These are phyloP conservation scores for Heloderma charlesbogerti DNA, from an alignment of 2,113 vertebrate species.

Conservation along the genomic window DNA sequence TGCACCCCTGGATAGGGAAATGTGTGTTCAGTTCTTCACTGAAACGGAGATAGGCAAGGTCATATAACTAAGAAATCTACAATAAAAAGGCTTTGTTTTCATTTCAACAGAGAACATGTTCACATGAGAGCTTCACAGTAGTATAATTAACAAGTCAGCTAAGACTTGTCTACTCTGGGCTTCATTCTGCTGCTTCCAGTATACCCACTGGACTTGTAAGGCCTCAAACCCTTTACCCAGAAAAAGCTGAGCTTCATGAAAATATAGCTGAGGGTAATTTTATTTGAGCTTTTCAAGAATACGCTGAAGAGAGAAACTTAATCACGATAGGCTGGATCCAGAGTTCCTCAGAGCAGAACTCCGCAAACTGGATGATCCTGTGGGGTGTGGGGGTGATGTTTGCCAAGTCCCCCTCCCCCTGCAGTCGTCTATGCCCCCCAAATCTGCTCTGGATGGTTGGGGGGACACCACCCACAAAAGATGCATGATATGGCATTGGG, in stretches of 20 bases:
- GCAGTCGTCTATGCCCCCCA: too few species aligned
- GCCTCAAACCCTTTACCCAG: not conserved
- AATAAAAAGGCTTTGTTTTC: not conserved
- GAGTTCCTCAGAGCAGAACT: not conserved
- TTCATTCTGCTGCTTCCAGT: not conserved
- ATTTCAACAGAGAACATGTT: not conserved
- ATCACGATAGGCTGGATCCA: not conserved
- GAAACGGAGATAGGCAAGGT: not conserved
- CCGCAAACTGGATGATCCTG: not conserved
- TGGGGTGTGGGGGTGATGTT: too few species aligned
- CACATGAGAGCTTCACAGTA: not conserved
- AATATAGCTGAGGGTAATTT: not conserved
- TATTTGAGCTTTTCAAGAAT: not conserved
- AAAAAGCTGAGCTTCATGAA: not conserved
- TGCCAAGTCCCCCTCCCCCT: too few species aligned
- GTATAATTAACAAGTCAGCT: not conserved
- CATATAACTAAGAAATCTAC: not conserved
- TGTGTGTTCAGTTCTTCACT: too few species aligned
- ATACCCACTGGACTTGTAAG: not conserved
- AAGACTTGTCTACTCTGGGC: not conserved
- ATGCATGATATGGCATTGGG: too few species aligned
- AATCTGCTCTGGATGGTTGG: too few species aligned
- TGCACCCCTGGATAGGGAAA: not conserved
- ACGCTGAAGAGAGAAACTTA: not conserved
- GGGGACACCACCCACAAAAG: too few species aligned